Evolutionary conservation across 1,140 invertebrate species (phyloP), one percentile per base, ranked within the genome.

Genomic region (Conus betulinus): DNA sequence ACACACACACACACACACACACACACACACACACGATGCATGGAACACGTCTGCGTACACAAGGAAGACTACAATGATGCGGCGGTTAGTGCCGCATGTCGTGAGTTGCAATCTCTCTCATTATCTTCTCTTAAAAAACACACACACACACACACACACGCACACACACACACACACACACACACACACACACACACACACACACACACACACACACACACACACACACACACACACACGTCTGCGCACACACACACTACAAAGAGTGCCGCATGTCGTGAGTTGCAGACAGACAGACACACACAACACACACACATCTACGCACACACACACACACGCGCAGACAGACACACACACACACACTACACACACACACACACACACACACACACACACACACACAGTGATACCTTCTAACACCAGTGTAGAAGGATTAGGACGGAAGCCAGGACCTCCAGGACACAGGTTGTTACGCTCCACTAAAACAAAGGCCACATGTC

Each of bases 361-460:
- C 39, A 25, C 7, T n/a, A n/a, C 39, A 39, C 39, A 39, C 39
- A 39, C 39, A 39, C 39, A 39, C 39, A 39, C 39, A 4, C 76
- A 11, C n/a, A 78, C 76, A 13, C 67, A 20, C 67, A 13, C 67
- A 71, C 11, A 71, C 67, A 23, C 15, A 71, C 23, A n/a, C 67
- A 71, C 2, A 82, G 13, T 53, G 84, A 85, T 91, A 95, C 95
- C 95, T 94, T 95, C 95, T 23, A 95, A 88, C 51, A 94, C 96
- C 93, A 98, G 97, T 15, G 98, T 98, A 52, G 97, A 96, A 13
- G 96, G 96, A 92, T 98, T 98, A 2, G 98, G 98, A 91, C 97
- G 96, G 93, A 98, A 98, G 0, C 98, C 98, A 60, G 96, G 95
- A 17, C 98, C 98, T 51, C 97, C 97, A 0, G 98, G 97, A 95